phyloP scores from a whole-genome alignment of 2,888 invertebrate species.

The Eledone cirrhosa region DNA sequence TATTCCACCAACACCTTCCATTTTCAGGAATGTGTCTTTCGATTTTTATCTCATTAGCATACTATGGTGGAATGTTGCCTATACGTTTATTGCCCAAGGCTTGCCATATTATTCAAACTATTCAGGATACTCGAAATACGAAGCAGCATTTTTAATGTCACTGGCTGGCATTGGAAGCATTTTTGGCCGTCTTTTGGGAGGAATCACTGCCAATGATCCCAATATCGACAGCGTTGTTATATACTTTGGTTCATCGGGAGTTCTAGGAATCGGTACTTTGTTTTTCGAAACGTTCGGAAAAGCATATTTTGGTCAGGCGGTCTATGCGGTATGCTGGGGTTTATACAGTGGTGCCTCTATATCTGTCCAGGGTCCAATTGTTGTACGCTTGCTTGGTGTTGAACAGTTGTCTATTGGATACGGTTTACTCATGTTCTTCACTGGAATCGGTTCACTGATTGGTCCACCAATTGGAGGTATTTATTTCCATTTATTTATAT shows the following conservation, averaged over 20 bases:
- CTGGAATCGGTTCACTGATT: background rate
- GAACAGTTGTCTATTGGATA: constrained; percentile 13
- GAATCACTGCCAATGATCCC: background rate
- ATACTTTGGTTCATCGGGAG: constrained; percentile 5
- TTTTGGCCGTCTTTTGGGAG: background rate
- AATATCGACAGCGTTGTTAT: background rate
- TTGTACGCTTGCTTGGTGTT: background rate
- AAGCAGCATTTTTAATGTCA: constrained; percentile 4
- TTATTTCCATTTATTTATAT: background rate
- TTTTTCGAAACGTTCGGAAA: constrained; percentile 6
- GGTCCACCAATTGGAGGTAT: constrained; percentile 23
- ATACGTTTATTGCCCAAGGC: background rate
- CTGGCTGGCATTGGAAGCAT: background rate
- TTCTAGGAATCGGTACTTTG: background rate
- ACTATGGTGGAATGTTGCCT: background rate
- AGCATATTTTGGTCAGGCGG: background rate
- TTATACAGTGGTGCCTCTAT: background rate
- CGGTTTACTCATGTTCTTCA: constrained; percentile 2
- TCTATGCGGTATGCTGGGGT: background rate
- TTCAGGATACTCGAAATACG: background rate
- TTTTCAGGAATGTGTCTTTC: background rate
- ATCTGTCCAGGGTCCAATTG: background rate
- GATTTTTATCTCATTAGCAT: background rate
- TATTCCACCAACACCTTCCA: too few relatives aligned
- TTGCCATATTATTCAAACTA: constrained; percentile 8